Percentiles rank a stretch among this genome's conserved stretches.
These are phyloP conservation scores for Melinaea marsaeus DNA, from an alignment of 2,888 invertebrate species.

Conservation along the genomic window DNA sequence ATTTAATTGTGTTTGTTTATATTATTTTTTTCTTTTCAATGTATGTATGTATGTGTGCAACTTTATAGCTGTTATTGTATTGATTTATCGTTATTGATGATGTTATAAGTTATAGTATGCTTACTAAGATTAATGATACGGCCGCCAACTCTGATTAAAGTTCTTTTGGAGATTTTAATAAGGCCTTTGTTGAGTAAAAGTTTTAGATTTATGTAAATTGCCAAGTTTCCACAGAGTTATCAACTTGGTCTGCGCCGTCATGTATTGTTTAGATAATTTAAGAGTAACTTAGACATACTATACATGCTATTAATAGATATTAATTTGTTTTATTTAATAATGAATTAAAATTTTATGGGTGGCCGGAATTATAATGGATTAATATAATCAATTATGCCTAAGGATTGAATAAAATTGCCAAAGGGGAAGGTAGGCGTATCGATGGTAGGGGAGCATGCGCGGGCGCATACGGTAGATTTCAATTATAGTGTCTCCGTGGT, in stretches of 20 bases:
- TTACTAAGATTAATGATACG: conserved; percentile 66
- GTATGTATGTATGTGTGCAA: not conserved
- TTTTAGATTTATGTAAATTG: conserved; percentile 61
- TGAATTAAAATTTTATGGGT: conserved; percentile 2
- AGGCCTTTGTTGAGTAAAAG: conserved; percentile 58
- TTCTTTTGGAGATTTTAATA: conserved; percentile 67
- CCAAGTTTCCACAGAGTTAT: conserved; percentile 45
- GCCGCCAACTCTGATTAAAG: conserved; percentile 67
- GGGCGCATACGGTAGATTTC: conserved; percentile 41
- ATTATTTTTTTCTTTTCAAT: not conserved
- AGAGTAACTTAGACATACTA: conserved; percentile 8
- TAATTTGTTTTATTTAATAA: not conserved
- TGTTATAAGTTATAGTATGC: conserved; percentile 28
- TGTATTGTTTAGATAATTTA: conserved; percentile 22
- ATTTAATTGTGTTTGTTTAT: conserved; percentile 20
- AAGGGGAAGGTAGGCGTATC: conserved; percentile 20
- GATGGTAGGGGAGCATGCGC: conserved; percentile 10
- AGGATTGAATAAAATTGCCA: conserved; percentile 16
- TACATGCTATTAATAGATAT: not conserved
- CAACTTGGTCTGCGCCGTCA: conserved; percentile 18
- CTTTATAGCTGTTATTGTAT: conserved; percentile 1
- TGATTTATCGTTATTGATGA: conserved; percentile 18
- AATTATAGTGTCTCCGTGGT: conserved; percentile 56
- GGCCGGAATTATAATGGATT: conserved; percentile 4
- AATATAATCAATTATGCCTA: conserved; percentile 12